phyloP scores from a whole-genome alignment of 2,888 invertebrate genomes.

The Acrobasis suavella region DNA sequence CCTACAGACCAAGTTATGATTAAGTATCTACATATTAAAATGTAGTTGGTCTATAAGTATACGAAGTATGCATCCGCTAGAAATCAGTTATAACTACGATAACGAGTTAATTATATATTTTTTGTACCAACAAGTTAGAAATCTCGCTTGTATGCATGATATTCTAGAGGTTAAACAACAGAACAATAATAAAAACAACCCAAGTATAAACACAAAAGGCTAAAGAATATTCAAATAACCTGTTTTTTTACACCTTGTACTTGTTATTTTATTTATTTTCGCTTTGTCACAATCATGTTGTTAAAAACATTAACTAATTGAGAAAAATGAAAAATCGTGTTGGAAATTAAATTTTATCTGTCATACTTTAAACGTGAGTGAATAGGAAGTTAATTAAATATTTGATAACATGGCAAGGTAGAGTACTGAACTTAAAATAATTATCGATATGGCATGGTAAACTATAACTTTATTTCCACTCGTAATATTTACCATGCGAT shows the following conservation, averaged over 20 bases:
- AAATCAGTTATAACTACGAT: not conserved
- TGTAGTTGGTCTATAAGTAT: too few species aligned
- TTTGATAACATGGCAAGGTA: too few species aligned
- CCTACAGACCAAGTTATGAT: too few species aligned
- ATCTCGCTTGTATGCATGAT: not conserved
- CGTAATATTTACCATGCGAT: too few species aligned
- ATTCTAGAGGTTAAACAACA: conserved; percentile 14
- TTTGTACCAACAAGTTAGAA: not conserved
- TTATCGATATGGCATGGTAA: too few species aligned
- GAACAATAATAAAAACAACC: not conserved
- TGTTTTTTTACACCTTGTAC: conserved; percentile 4
- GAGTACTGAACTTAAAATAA: too few species aligned
- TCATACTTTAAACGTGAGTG: too few species aligned
- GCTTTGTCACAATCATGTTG: not conserved
- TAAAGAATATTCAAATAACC: conserved; percentile 3
- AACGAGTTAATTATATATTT: not conserved
- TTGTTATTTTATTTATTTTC: not conserved
- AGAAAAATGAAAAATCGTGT: not conserved
- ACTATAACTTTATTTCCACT: too few species aligned
- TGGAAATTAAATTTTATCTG: too few species aligned
- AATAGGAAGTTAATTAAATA: too few species aligned
- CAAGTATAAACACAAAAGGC: not conserved
- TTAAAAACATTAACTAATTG: not conserved
- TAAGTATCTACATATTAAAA: too few species aligned
- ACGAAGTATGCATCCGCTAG: not conserved